These are phyloP conservation scores for Gallinago jamesoni DNA, from an alignment of 2,113 vertebrate species.

Conservation along the genomic window DNA sequence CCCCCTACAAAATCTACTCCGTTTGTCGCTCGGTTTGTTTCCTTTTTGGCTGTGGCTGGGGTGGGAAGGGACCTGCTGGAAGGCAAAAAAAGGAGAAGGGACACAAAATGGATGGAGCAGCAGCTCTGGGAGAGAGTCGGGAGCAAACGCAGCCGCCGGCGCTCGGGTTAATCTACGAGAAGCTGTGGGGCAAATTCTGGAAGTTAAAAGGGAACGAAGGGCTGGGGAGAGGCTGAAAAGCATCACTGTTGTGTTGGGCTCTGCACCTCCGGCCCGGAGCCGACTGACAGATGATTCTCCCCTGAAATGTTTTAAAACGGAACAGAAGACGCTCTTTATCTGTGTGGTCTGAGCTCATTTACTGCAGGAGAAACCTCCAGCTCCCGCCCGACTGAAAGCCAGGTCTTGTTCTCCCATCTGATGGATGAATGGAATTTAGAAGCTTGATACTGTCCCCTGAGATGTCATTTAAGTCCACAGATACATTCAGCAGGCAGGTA, in stretches of 20 bases:
- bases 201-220: not conserved
- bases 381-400: slow-evolving; percentile 84
- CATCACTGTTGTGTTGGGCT: slow-evolving; percentile 27
- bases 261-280: slow-evolving; percentile 42
- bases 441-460: slow-evolving; percentile 89
- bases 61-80: not conserved
- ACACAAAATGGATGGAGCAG: rapidly evolving
- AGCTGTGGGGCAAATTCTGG: not conserved
- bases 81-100: rapidly evolving
- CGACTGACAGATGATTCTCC: slow-evolving; percentile 76
- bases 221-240: slow-evolving; percentile 46
- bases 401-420: slow-evolving; percentile 88
- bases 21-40: not conserved
- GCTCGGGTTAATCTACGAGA: not conserved
- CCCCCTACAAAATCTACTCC: not conserved
- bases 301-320: slow-evolving; percentile 63
- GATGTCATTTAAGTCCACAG: slow-evolving; percentile 83
- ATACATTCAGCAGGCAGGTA: slow-evolving; percentile 66
- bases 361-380: slow-evolving; percentile 69
- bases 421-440: slow-evolving; percentile 86
- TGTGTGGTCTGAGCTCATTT: slow-evolving; percentile 90
- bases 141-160: not conserved
- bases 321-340: slow-evolving; percentile 91
- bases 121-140: rapidly evolving
- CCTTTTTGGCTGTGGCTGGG: not conserved